These are phyloP conservation scores for Sorex maritimensis DNA, from an alignment of 2,797 vertebrate species.

Conservation along the genomic window DNA sequence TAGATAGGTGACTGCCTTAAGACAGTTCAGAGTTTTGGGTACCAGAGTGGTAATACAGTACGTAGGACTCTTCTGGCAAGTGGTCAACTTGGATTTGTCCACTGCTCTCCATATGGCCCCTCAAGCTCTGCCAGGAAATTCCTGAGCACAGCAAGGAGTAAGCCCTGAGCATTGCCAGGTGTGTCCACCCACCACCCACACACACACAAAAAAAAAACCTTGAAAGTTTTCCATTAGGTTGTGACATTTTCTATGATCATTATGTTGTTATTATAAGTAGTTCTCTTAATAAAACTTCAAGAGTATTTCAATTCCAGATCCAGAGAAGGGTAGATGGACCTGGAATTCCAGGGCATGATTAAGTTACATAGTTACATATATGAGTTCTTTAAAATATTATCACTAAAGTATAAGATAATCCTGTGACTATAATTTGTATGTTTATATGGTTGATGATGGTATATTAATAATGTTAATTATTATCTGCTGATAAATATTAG, in stretches of 20 bases:
- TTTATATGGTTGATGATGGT: background rate
- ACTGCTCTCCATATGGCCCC: too few species aligned
- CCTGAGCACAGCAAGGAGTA: too few species aligned
- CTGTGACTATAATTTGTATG: background rate
- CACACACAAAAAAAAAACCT: too few species aligned
- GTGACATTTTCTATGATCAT: background rate
- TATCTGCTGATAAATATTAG: background rate
- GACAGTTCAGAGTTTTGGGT: background rate
- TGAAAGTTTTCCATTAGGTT: background rate
- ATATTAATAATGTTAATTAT: background rate
- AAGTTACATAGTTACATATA: background rate
- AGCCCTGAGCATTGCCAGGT: too few species aligned
- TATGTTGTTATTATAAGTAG: background rate
- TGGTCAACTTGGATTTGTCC: too few species aligned
- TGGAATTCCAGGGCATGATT: background rate
- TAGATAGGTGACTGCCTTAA: background rate
- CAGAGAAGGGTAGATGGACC: background rate
- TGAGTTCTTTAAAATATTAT: too few species aligned
- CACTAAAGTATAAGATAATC: background rate
- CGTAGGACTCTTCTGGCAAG: too few species aligned
- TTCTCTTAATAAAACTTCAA: constrained; percentile 45
- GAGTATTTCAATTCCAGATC: background rate
- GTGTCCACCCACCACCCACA: too few species aligned
- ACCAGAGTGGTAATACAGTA: too few species aligned
- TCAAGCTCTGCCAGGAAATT: too few species aligned